These are phyloP conservation scores for Grammomys surdaster DNA, from an alignment of 2,113 vertebrate genomes.

Conservation along the genomic window DNA sequence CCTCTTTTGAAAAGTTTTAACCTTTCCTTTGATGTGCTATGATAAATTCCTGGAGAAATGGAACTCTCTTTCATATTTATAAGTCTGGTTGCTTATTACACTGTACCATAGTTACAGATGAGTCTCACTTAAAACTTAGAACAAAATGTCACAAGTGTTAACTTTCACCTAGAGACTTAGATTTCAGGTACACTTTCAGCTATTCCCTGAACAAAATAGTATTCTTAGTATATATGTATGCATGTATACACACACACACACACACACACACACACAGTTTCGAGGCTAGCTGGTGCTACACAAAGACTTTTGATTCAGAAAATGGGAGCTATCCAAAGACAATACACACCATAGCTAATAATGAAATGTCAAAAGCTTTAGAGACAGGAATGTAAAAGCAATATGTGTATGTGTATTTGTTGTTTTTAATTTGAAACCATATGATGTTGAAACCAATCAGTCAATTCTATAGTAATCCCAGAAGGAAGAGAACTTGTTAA, in stretches of 20 bases:
- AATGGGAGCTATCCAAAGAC: background rate
- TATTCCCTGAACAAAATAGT: constrained; percentile 58
- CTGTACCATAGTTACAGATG: background rate
- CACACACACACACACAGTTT: background rate
- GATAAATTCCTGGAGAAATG: constrained; percentile 33
- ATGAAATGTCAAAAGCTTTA: constrained; percentile 2
- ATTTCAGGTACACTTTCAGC: constrained; percentile 59
- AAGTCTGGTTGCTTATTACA: constrained; percentile 38
- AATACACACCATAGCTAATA: background rate
- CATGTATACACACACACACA: background rate
- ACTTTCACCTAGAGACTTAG: constrained; percentile 47
- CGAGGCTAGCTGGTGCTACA: background rate
- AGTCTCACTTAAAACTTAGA: background rate
- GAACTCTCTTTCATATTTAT: background rate
- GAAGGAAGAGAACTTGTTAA: constrained; percentile 9
- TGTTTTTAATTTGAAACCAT: constrained; percentile 43
- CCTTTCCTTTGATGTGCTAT: background rate
- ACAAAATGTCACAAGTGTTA: constrained; percentile 28
- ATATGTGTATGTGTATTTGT: constrained; percentile 4
- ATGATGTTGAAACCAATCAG: background rate
- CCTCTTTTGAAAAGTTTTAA: constrained; percentile 29
- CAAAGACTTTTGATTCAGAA: background rate
- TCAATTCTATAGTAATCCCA: background rate
- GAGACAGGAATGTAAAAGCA: background rate
- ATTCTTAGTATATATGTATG: background rate